phyloP scores from a whole-genome alignment of 2,888 invertebrate species.

The Peribatodes rhomboidaria region DNA sequence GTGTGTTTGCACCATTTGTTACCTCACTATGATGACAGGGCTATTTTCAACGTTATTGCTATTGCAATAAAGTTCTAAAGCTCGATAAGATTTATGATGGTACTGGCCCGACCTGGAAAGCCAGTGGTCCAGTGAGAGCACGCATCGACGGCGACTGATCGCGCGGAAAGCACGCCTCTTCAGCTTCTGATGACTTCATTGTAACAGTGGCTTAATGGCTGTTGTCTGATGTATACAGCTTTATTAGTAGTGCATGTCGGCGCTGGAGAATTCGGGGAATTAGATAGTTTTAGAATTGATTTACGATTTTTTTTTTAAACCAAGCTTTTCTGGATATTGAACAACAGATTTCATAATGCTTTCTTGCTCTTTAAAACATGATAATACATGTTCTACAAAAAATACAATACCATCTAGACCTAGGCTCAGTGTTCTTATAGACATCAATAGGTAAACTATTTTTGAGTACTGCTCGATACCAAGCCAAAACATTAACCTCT shows the following conservation, averaged over 20 bases:
- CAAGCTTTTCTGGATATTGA: background rate
- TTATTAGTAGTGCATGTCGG: conserved; percentile 47
- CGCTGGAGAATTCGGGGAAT: conserved; percentile 23
- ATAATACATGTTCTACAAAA: no score
- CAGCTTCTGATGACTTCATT: conserved; percentile 61
- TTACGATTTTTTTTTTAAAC: background rate
- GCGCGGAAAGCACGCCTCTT: conserved; percentile 64
- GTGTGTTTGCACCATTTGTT: conserved; percentile 24
- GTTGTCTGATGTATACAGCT: conserved; percentile 48
- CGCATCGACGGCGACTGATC: conserved; percentile 64
- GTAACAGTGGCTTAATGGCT: conserved; percentile 46
- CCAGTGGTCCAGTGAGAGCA: conserved; percentile 62
- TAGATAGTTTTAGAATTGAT: conserved; percentile 11
- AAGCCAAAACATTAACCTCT: background rate
- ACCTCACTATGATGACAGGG: conserved; percentile 3
- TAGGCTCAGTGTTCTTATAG: no score
- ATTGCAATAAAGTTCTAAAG: conserved; percentile 22
- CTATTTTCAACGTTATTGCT: conserved; percentile 12
- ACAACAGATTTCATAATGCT: no score
- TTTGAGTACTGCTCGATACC: background rate
- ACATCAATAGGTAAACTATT: no score
- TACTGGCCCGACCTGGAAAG: conserved; percentile 60
- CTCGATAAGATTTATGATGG: conserved; percentile 13
- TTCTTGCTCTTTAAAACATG: no score
- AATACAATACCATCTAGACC: no score